Conservation (phyloP, 2,113 vertebrate genomes). For the Trachemys scripta region DNA sequence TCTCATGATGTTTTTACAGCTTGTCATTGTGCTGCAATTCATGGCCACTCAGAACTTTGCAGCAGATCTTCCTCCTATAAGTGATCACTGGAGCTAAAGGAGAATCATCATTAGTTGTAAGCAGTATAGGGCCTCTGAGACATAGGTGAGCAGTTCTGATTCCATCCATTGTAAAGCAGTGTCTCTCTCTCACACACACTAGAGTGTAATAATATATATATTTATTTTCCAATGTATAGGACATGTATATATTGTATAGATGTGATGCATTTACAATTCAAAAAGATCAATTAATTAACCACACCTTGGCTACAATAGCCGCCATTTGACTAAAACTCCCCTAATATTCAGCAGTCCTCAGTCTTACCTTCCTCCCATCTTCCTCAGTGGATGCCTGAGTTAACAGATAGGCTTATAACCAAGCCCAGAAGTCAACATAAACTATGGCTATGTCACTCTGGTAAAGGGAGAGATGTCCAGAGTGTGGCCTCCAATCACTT, state of each 20-base stretch:
- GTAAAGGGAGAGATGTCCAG: rapidly evolving
- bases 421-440: rapidly evolving
- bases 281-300: neutral
- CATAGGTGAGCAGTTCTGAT: neutral
- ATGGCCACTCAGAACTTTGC: neutral
- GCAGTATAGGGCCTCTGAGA: neutral
- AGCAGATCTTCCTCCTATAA: neutral
- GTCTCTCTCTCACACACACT: neutral
- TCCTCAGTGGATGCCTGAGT: neutral
- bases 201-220: neutral
- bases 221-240: neutral
- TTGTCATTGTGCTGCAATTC: neutral
- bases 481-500: neutral
- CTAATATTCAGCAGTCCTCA: neutral
- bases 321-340: neutral
- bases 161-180: neutral
- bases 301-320: neutral
- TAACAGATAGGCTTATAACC: rapidly evolving
- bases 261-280: neutral
- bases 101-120: neutral
- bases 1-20: neutral
- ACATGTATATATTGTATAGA: neutral
- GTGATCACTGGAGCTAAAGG: neutral
- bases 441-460: rapidly evolving
- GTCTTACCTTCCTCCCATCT: neutral